phyloP scores from a whole-genome alignment of 2,113 vertebrate species.

The Urocynchramus pylzowi region DNA sequence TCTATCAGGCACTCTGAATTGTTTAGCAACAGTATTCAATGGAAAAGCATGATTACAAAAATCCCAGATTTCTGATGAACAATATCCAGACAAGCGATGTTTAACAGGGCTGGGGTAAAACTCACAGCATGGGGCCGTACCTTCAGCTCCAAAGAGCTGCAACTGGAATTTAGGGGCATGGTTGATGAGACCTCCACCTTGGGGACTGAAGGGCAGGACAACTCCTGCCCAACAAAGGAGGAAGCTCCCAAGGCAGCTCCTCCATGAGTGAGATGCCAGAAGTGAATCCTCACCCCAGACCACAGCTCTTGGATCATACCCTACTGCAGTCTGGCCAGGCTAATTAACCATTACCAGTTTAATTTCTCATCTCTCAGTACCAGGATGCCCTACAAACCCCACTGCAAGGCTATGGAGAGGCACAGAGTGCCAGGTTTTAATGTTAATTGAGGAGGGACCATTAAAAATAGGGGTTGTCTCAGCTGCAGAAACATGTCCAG shows the following conservation, averaged over 20 bases:
- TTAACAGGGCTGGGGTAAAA: background rate
- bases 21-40: background rate
- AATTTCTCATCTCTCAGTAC: background rate
- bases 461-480: background rate
- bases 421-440: background rate
- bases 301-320: background rate
- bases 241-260: background rate
- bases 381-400: background rate
- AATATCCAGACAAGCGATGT: background rate
- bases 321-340: background rate
- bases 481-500: background rate
- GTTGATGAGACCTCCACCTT: background rate
- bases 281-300: background rate
- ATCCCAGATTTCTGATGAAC: background rate
- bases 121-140: background rate
- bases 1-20: slow-evolving; percentile 48
- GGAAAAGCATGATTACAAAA: slow-evolving; percentile 33
- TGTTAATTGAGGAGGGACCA: background rate
- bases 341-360: background rate
- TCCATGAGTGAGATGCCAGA: accelerated
- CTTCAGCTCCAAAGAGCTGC: background rate
- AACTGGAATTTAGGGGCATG: background rate
- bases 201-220: background rate
- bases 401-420: background rate
- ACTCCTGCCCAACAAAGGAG: background rate